Percentiles rank a stretch among this genome's conserved stretches.
Evolutionary conservation across 2,888 invertebrate genomes (phyloP).

Genomic region (Ornithoptera alexandrae): DNA sequence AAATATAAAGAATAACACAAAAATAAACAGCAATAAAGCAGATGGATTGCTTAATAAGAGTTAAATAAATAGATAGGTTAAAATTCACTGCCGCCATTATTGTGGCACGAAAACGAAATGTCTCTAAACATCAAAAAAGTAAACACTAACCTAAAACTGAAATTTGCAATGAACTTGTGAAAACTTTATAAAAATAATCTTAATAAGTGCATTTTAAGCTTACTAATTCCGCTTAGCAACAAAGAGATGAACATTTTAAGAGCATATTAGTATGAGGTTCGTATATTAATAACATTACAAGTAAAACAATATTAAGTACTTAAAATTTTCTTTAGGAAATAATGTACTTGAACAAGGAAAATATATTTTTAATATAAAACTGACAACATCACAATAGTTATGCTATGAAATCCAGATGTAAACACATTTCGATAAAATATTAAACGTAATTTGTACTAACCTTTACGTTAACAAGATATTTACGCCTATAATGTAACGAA

Average conservation of each 20-base stretch:
- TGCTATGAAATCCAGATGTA: conserved; percentile 85
- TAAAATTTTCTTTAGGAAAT: conserved; percentile 33
- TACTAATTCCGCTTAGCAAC: conserved; percentile 60
- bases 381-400: conserved; percentile 80
- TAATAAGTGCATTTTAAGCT: conserved; percentile 35
- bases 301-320: conserved; percentile 41
- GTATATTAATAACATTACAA: conserved; percentile 55
- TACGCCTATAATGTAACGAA: conserved; percentile 66
- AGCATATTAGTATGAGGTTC: conserved; percentile 72
- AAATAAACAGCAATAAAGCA: conserved; percentile 46
- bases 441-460: conserved; percentile 61
- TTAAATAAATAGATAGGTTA: conserved; percentile 73
- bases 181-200: conserved; percentile 36
- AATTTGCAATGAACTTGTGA: conserved; percentile 36
- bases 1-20: conserved; percentile 60
- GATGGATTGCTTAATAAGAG: conserved; percentile 45
- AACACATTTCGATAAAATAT: conserved; percentile 82
- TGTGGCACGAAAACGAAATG: conserved; percentile 77
- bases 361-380: conserved; percentile 54
- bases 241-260: conserved; percentile 63
- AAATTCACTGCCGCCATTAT: conserved; percentile 78
- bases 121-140: conserved; percentile 78
- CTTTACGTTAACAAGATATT: conserved; percentile 56
- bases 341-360: conserved; percentile 33
- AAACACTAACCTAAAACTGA: conserved; percentile 66